Percentiles rank a stretch among this genome's conserved stretches.
Conservation (phyloP, 1,140 invertebrate species). For the Zeugodacus cucurbitae region DNA sequence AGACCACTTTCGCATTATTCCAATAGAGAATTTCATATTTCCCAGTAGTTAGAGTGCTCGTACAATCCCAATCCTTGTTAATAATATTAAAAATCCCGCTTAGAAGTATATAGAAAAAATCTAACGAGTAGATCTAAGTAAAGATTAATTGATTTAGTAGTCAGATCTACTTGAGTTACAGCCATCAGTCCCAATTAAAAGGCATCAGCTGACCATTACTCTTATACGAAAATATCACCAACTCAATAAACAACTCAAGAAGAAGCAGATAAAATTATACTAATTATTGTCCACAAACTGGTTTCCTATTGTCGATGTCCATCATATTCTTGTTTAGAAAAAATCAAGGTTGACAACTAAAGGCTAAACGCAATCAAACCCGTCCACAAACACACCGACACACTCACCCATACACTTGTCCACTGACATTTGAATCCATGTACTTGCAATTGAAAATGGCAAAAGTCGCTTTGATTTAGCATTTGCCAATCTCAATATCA, state of each 20-base stretch:
- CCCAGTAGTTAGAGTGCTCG: too few species aligned
- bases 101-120: too few species aligned
- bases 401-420: neutral
- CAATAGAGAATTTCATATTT: too few species aligned
- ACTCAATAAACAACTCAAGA: neutral
- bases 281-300: slow-evolving; percentile 18
- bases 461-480: neutral
- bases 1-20: too few species aligned
- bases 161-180: too few species aligned
- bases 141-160: too few species aligned
- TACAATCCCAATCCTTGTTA: too few species aligned
- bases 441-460: neutral
- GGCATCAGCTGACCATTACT: too few species aligned
- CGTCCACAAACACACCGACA: neutral
- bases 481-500: neutral
- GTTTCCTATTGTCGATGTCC: slow-evolving; percentile 2
- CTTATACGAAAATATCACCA: neutral
- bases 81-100: too few species aligned
- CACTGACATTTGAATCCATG: neutral
- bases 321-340: neutral
- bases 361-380: neutral
- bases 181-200: too few species aligned
- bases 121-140: too few species aligned
- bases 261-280: neutral
- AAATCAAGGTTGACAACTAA: slow-evolving; percentile 35